Percentiles rank a stretch among this genome's conserved stretches.
phyloP scores from a whole-genome alignment of 2,113 vertebrate species.

The Nothobranchius furzeri region DNA sequence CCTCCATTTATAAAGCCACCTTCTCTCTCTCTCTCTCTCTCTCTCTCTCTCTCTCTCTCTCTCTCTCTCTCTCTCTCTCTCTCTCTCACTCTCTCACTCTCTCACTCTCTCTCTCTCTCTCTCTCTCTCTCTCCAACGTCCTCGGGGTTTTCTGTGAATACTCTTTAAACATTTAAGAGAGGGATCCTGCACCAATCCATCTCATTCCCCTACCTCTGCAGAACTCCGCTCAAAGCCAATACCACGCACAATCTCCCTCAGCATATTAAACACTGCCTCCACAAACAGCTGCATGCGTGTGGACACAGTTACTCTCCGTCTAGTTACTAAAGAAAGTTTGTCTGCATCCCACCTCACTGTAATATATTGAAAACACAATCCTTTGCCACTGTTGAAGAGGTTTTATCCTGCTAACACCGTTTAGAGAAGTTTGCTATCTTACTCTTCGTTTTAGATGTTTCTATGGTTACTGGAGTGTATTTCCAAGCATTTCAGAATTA shows the following conservation, averaged over 20 bases:
- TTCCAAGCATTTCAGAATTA: too few species aligned
- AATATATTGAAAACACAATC: too few species aligned
- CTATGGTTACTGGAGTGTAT: too few species aligned
- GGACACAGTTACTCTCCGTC: constrained; percentile 4
- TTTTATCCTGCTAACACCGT: background rate
- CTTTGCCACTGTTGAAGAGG: background rate
- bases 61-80: background rate
- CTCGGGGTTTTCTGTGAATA: constrained; percentile 42
- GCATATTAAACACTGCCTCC: constrained; percentile 56
- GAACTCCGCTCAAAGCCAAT: constrained; percentile 51
- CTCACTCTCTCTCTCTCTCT: too few species aligned
- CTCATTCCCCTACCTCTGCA: constrained; percentile 39
- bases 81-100: background rate
- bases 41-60: too few species aligned
- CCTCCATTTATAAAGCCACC: constrained; percentile 60
- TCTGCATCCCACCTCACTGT: background rate
- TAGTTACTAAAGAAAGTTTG: constrained; percentile 14
- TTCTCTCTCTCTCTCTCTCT: background rate
- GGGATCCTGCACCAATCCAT: constrained; percentile 73
- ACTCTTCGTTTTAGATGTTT: too few species aligned
- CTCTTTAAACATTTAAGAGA: constrained; percentile 79
- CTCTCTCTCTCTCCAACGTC: constrained; percentile 1
- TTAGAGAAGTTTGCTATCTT: too few species aligned
- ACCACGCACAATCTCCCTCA: constrained; percentile 54
- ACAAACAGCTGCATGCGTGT: background rate